Evolutionary conservation across 2,888 invertebrate genomes (phyloP).

Genomic region (Chloroclysta siterata): DNA sequence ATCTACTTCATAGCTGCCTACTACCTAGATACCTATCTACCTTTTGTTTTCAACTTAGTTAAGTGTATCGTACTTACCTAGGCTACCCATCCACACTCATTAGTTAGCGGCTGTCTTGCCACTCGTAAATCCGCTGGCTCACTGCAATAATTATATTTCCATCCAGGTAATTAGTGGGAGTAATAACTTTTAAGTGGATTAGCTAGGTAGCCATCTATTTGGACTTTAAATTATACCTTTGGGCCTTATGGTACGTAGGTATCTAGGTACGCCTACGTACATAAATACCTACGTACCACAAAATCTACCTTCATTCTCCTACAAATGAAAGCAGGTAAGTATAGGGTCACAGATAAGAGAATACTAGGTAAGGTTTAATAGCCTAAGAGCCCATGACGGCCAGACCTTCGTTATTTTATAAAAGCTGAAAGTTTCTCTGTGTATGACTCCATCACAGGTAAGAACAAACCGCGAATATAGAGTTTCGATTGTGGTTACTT

Average conservation of each 20-base stretch:
- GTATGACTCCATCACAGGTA: no score
- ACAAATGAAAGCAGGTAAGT: no score
- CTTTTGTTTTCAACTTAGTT: neutral
- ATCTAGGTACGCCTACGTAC: neutral
- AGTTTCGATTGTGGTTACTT: no score
- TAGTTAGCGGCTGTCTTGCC: conserved; percentile 39
- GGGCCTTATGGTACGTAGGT: conserved; percentile 11
- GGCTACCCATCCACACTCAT: conserved; percentile 29
- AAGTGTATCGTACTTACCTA: neutral
- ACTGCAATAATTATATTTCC: conserved; percentile 39
- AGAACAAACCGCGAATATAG: no score
- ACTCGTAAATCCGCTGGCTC: conserved; percentile 38
- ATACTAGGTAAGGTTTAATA: no score
- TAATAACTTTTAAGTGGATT: conserved; percentile 44
- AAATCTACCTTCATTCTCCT: neutral
- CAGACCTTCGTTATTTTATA: no score
- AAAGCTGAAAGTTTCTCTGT: no score
- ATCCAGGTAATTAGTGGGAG: conserved; percentile 39
- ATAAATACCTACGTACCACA: neutral
- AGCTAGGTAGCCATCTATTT: conserved; percentile 27
- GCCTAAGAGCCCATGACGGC: no score
- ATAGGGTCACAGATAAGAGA: no score
- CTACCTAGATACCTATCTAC: conserved; percentile 3
- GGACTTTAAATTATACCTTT: conserved; percentile 31
- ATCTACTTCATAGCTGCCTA: no score